Conservation (phyloP, 2,113 vertebrate genomes). For the Nothoprocta perdicaria region DNA sequence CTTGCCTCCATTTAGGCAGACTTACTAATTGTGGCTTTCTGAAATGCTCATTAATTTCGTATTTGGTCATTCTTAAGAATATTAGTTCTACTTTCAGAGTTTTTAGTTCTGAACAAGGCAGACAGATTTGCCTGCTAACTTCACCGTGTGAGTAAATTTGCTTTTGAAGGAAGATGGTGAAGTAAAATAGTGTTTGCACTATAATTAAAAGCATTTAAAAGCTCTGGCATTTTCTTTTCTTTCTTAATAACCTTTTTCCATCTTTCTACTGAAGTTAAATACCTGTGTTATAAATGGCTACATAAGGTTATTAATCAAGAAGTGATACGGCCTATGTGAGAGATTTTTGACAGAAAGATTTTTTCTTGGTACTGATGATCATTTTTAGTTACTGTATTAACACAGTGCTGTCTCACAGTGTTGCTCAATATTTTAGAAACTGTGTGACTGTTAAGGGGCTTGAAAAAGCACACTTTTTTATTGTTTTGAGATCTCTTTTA, state of each 20-base stretch:
- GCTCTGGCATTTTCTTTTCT: not conserved
- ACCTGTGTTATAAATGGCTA: rapidly evolving
- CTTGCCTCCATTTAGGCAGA: not conserved
- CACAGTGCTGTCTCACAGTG: not conserved
- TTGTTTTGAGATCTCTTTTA: not conserved
- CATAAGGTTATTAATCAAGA: not conserved
- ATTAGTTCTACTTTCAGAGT: not conserved
- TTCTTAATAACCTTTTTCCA: not conserved
- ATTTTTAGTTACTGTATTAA: not conserved
- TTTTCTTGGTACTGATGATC: not conserved
- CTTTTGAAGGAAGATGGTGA: not conserved
- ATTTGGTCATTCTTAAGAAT: not conserved
- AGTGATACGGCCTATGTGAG: not conserved
- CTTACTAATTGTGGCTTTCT: not conserved
- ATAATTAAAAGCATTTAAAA: not conserved
- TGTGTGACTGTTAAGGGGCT: not conserved
- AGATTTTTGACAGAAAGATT: rapidly evolving
- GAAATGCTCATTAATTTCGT: not conserved
- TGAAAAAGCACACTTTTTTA: not conserved
- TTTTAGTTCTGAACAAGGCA: not conserved
- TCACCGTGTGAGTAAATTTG: not conserved
- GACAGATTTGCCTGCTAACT: not conserved
- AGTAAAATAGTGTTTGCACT: not conserved
- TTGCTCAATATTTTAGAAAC: not conserved
- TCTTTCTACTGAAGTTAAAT: not conserved